Base-by-base conservation (phyloP, 1,140 invertebrate species). In the Sitobion miscanthi region DNA sequence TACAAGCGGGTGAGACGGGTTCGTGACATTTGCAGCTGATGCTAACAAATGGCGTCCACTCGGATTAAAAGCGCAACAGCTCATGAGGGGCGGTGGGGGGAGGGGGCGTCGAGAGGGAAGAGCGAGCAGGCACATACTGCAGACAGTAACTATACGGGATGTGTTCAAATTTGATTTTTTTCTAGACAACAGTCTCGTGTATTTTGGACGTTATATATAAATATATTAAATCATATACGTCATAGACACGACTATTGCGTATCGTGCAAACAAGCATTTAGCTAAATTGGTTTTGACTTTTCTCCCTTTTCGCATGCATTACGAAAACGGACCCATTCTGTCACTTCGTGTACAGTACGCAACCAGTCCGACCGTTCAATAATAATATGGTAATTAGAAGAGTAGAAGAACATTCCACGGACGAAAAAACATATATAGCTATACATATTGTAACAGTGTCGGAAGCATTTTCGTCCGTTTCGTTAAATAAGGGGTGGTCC, bases 51-150 rank as follows among this genome's bases (percentile, higher is more conserved):
- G 54, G 57, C 89, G 89, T 90, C 87, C 87, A 35, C n/a, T 54
- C 9, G 89, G 89, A 90, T 90, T 90, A 90, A 90, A 90, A 90
- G 57, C 89, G 89, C 89, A 90, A 90, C 89, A 90, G 89, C 54
- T 90, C 89, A n/a, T 11, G 57, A 4, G 42, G 21, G 21, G 38
- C 8, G 7, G 17, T 17, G 6, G 17, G 35, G 17, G 20, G 85
- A 30, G 30, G 14, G 25, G 86, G 21, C 7, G 83, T 42, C 2
- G 7, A 47, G 25, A 23, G 42, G 8, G 85, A 45, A n/a, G 25
- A n/a, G 62, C 11, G 23, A 30, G 20, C 52, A 21, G 21, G 52
- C 52, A 0, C 62, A 77, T n/a, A 77, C 30, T 77, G 30, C 62
- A 77, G 62, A 77, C 62, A 77, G 62, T 77, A n/a, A 77, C 49